These are phyloP conservation scores for Stomorhina lunata DNA, from an alignment of 2,888 invertebrate species.

Conservation along the genomic window DNA sequence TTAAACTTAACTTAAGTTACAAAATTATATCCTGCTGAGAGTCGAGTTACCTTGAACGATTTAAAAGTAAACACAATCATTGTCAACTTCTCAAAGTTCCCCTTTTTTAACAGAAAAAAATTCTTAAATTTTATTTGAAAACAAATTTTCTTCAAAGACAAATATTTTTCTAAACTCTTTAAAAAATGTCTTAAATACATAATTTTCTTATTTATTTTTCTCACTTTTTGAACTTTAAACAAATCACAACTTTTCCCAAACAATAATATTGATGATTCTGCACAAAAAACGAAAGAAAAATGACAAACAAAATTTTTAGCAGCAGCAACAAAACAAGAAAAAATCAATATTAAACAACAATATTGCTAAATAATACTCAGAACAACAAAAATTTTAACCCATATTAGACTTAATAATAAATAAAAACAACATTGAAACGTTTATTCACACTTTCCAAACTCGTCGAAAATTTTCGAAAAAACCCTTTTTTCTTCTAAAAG, in stretches of 20 bases:
- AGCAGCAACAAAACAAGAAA: too few relatives aligned
- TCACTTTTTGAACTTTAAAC: neutral
- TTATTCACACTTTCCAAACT: constrained; percentile 36
- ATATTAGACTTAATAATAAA: constrained; percentile 42
- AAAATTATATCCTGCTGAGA: too few relatives aligned
- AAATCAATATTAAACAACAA: constrained; percentile 62
- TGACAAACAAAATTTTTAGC: constrained; percentile 8
- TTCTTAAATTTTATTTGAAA: too few relatives aligned
- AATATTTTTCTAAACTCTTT: too few relatives aligned
- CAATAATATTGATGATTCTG: constrained; percentile 33
- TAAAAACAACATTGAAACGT: constrained; percentile 16
- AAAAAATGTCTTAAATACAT: too few relatives aligned
- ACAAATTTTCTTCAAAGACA: too few relatives aligned
- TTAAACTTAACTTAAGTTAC: too few relatives aligned
- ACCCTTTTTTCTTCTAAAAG: constrained; percentile 28
- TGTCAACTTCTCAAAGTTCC: too few relatives aligned
- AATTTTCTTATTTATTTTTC: neutral
- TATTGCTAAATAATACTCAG: constrained; percentile 57
- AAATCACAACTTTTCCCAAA: constrained; percentile 42
- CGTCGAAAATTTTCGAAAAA: constrained; percentile 36
- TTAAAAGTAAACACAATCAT: too few relatives aligned
- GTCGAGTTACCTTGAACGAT: too few relatives aligned
- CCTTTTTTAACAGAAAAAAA: too few relatives aligned
- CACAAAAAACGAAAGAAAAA: constrained; percentile 12
- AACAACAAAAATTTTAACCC: constrained; percentile 31